phyloP scores from a whole-genome alignment of 2,888 invertebrate genomes.

The Malachius bipustulatus region DNA sequence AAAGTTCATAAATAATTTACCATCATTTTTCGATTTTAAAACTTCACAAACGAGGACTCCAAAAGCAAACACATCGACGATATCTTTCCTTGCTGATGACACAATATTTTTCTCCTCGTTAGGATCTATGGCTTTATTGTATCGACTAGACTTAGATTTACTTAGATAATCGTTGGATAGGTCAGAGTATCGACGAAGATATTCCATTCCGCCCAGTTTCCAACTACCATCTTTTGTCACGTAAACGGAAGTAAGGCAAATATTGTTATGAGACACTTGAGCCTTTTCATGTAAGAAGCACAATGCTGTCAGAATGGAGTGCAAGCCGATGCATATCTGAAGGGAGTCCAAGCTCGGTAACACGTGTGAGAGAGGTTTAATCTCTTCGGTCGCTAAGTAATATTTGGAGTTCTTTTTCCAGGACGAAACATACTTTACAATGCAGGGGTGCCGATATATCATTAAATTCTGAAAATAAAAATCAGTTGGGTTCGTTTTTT shows the following conservation, averaged over 20 bases:
- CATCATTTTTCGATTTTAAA: conserved; percentile 47
- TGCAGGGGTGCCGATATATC: conserved; percentile 77
- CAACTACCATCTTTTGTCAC: conserved; percentile 74
- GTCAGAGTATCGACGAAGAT: conserved; percentile 57
- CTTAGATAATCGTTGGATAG: conserved; percentile 52
- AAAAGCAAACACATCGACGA: conserved; percentile 68
- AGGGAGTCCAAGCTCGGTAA: conserved; percentile 55
- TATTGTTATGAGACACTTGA: conserved; percentile 69
- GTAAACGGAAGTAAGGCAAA: conserved; percentile 68
- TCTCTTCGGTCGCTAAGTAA: conserved; percentile 72
- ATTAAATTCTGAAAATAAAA: conserved; percentile 59
- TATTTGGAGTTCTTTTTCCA: conserved; percentile 67
- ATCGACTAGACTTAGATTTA: conserved; percentile 50
- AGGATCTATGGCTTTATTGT: conserved; percentile 59
- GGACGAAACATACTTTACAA: conserved; percentile 68
- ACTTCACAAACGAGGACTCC: conserved; percentile 64
- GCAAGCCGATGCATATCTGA: conserved; percentile 75
- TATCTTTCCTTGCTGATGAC: conserved; percentile 39
- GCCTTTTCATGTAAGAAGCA: conserved; percentile 79
- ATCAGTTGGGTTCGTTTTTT: conserved; percentile 1
- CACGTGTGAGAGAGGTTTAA: conserved; percentile 59
- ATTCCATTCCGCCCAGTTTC: conserved; percentile 81
- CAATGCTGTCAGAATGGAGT: conserved; percentile 67
- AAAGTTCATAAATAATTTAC: conserved; percentile 35
- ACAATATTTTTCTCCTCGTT: conserved; percentile 47